Evolutionary conservation across 2,888 invertebrate genomes (phyloP).

Genomic region (Lamproptera curius): DNA sequence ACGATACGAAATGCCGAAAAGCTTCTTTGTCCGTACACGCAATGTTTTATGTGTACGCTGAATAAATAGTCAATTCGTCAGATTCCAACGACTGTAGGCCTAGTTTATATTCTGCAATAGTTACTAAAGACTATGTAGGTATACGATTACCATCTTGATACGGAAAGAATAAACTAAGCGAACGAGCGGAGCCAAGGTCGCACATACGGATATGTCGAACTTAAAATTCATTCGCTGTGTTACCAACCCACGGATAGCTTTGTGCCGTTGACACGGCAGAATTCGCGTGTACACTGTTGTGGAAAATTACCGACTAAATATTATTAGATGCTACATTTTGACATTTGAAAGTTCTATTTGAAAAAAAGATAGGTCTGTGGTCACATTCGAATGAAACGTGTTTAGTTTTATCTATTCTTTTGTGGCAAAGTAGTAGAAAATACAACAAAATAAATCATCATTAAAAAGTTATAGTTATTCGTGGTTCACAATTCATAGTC

Average conservation of each 20-base stretch:
- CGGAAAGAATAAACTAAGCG: conserved; percentile 68
- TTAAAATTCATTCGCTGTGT: conserved; percentile 53
- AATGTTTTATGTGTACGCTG: conserved; percentile 11
- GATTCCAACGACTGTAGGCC: conserved; percentile 7
- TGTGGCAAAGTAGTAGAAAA: too few relatives aligned
- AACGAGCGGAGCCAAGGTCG: conserved; percentile 59
- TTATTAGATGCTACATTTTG: too few relatives aligned
- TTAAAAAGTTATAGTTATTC: too few relatives aligned
- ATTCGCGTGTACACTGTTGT: not conserved
- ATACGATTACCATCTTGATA: conserved; percentile 51
- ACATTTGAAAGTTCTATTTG: too few relatives aligned
- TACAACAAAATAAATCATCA: too few relatives aligned
- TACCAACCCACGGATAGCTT: conserved; percentile 44
- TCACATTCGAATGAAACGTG: too few relatives aligned
- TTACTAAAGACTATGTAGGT: conserved; percentile 35
- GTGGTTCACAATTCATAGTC: too few relatives aligned
- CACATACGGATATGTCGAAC: conserved; percentile 61
- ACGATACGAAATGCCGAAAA: not conserved
- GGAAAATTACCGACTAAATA: not conserved
- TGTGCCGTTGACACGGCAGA: conserved; percentile 17
- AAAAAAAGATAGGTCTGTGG: too few relatives aligned
- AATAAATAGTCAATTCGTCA: conserved; percentile 18
- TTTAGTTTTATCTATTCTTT: too few relatives aligned
- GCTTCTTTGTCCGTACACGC: not conserved
- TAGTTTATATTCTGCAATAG: conserved; percentile 21